Evolutionary conservation across 2,113 vertebrate species (phyloP).

Genomic region (Rhinoptilus africanus): DNA sequence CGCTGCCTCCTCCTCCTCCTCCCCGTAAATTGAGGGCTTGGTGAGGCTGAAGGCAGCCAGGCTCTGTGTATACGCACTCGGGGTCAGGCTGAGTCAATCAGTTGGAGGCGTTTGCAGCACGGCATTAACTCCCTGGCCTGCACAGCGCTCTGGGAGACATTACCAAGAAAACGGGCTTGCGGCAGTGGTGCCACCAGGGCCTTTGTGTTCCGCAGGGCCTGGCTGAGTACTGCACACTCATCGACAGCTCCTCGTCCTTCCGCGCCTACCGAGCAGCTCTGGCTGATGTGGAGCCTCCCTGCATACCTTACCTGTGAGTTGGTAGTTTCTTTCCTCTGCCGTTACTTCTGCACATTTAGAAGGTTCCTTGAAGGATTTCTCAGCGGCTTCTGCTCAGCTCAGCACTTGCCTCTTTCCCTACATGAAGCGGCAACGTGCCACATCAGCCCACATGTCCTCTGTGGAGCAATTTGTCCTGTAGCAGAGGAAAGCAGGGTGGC

Average conservation of each 20-base stretch:
- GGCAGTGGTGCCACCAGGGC: neutral
- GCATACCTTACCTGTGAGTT: slow-evolving; percentile 96
- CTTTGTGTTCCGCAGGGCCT: slow-evolving; percentile 77
- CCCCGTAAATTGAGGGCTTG: neutral
- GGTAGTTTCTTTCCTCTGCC: neutral
- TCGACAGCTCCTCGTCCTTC: slow-evolving; percentile 98
- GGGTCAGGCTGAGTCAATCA: neutral
- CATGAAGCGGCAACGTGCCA: rapidly evolving
- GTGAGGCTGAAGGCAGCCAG: neutral
- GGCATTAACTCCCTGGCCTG: neutral
- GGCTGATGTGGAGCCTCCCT: slow-evolving; percentile 93
- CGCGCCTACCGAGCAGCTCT: slow-evolving; percentile 95
- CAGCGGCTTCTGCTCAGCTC: neutral
- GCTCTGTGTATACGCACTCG: rapidly evolving
- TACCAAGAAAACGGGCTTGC: neutral
- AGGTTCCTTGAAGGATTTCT: neutral
- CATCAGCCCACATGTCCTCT: rapidly evolving
- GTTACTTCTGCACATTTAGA: rapidly evolving
- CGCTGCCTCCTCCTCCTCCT: neutral
- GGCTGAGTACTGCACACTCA: slow-evolving; percentile 97
- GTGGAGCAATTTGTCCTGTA: neutral
- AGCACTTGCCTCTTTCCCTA: neutral
- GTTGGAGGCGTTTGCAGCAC: neutral
- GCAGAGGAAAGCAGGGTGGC: neutral
- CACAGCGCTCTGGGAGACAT: neutral